Evolutionary conservation across 2,113 vertebrate species (phyloP).

Genomic region (Dissostichus mawsoni): DNA sequence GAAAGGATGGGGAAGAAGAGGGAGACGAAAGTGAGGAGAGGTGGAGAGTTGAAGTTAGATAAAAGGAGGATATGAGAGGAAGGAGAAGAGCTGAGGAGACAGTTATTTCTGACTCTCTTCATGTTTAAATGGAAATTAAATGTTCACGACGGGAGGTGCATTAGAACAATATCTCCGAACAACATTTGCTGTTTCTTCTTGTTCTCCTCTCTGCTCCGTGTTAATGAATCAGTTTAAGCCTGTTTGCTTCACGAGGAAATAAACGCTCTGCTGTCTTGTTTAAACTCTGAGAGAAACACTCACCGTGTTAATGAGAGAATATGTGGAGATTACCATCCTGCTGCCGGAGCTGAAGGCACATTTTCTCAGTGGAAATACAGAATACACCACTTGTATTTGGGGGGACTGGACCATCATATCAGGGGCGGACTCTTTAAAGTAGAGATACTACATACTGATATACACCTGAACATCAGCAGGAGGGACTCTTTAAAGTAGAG

Average conservation of each 20-base stretch:
- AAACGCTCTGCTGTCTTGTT: constrained; percentile 13
- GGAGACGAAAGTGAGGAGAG: constrained; percentile 28
- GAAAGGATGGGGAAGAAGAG: not conserved
- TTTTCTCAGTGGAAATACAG: no score
- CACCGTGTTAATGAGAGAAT: not conserved
- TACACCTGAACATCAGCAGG: no score
- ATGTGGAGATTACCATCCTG: not conserved
- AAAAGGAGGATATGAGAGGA: constrained; percentile 16
- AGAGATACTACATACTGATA: no score
- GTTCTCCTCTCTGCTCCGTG: constrained; percentile 19
- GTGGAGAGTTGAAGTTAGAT: constrained; percentile 52
- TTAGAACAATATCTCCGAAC: constrained; percentile 47
- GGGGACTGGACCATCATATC: no score
- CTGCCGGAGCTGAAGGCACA: not conserved
- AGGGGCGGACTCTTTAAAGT: no score
- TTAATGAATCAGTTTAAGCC: constrained; percentile 39
- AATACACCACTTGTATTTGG: no score
- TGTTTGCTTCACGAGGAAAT: constrained; percentile 35
- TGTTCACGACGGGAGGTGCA: constrained; percentile 51
- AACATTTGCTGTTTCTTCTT: constrained; percentile 37
- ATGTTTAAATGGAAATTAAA: constrained; percentile 66
- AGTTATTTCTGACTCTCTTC: constrained; percentile 48
- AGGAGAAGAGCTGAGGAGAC: constrained; percentile 15
- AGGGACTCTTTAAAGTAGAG: no score
- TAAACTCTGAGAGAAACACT: constrained; percentile 28